These are phyloP conservation scores for Ptychodera flava DNA, from an alignment of 35 echinoderm and acorn worm genomes.

Conservation along the genomic window DNA sequence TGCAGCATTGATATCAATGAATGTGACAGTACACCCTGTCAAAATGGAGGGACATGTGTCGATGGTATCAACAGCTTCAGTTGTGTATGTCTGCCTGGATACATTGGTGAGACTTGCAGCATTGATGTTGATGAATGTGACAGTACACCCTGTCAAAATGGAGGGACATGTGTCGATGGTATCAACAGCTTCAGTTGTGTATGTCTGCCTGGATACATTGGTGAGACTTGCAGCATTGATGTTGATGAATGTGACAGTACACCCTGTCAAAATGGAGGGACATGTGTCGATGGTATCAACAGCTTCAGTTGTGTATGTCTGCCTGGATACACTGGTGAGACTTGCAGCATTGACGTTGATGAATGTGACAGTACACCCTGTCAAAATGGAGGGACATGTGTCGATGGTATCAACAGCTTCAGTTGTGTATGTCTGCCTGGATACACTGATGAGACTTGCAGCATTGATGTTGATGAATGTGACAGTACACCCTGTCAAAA, in stretches of 20 bases:
- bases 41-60: slow-evolving; percentile 39
- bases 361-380: slow-evolving; percentile 27
- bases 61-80: slow-evolving; percentile 48
- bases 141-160: slow-evolving; percentile 52
- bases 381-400: slow-evolving; percentile 22
- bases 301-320: slow-evolving; percentile 32
- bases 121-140: slow-evolving; percentile 38
- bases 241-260: slow-evolving; percentile 73
- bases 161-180: slow-evolving; percentile 20
- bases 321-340: slow-evolving; percentile 31
- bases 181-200: slow-evolving; percentile 43
- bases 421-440: slow-evolving; percentile 11
- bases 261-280: slow-evolving; percentile 46
- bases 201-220: slow-evolving; percentile 34
- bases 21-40: slow-evolving; percentile 44
- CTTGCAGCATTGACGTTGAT: slow-evolving; percentile 13
- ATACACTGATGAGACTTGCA: not conserved
- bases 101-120: slow-evolving; percentile 14
- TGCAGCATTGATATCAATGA: slow-evolving; percentile 30
- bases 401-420: slow-evolving; percentile 17
- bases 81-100: slow-evolving; percentile 43
- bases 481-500: slow-evolving; percentile 10
- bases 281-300: slow-evolving; percentile 38
- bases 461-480: not conserved
- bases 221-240: slow-evolving; percentile 31